A percentile compares a stretch with the other conserved stretches of the same genome.
phyloP scores from a whole-genome alignment of 2,888 invertebrate genomes.

The Lasioglossum morio region DNA sequence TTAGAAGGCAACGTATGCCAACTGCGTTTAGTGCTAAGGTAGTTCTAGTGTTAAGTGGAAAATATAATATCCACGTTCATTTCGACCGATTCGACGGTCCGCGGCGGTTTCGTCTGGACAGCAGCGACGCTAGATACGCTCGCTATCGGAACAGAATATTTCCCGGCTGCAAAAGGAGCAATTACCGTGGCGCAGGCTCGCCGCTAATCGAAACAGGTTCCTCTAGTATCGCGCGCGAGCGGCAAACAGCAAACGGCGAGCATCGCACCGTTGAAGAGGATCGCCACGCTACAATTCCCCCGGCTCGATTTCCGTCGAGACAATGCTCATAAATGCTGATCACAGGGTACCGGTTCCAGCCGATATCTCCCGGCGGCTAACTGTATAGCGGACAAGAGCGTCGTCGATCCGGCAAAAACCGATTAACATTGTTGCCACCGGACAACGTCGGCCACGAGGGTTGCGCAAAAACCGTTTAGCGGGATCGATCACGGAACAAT shows the following conservation, averaged over 20 bases:
- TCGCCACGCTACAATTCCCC: conserved; percentile 5
- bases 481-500: background rate
- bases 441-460: background rate
- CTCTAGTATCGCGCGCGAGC: background rate
- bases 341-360: conserved; percentile 63
- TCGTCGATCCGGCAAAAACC: conserved; percentile 1
- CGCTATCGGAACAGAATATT: conserved; percentile 16
- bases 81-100: background rate
- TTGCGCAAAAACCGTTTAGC: conserved; percentile 3
- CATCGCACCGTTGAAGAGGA: background rate
- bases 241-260: background rate
- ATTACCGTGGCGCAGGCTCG: conserved; percentile 32
- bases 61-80: background rate
- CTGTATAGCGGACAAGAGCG: conserved; percentile 52
- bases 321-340: conserved; percentile 53
- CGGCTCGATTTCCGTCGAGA: conserved; percentile 40
- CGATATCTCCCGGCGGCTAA: conserved; percentile 63
- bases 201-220: conserved; percentile 49
- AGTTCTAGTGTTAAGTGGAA: no score
- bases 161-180: conserved; percentile 17
- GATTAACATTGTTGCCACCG: background rate
- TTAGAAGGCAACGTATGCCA: no score
- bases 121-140: background rate
- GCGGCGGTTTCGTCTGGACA: background rate
- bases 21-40: no score